Conservation (phyloP, 2,888 invertebrate species). For the Sminthurides aquaticus region DNA sequence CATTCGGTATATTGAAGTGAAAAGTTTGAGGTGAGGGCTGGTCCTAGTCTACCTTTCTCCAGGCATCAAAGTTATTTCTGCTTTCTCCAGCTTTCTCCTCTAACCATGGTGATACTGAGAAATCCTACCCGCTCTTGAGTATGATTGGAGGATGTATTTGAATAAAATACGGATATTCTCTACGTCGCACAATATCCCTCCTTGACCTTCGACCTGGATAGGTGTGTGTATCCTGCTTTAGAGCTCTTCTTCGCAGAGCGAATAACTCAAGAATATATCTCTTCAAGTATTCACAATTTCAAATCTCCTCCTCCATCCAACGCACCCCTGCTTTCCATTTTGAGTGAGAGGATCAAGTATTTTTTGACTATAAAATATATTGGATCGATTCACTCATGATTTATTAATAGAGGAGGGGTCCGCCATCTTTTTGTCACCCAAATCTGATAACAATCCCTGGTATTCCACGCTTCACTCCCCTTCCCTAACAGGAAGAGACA, state of each 20-base stretch:
- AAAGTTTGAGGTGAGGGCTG: slow-evolving; percentile 31
- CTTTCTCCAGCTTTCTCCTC: slow-evolving; percentile 5
- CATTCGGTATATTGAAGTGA: slow-evolving; percentile 28
- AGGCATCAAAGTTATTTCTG: background rate
- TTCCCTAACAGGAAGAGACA: background rate
- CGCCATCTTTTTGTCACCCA: slow-evolving; percentile 38
- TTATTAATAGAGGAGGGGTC: slow-evolving; percentile 42
- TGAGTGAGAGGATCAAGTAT: slow-evolving; percentile 12
- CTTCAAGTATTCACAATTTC: too few species aligned
- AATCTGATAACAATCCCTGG: slow-evolving; percentile 43
- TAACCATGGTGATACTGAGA: background rate
- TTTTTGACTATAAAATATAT: slow-evolving; percentile 21
- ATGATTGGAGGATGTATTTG: too few species aligned
- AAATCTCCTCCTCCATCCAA: too few species aligned
- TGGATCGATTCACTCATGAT: slow-evolving; percentile 43
- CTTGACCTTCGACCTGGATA: too few species aligned
- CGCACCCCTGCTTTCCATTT: too few species aligned
- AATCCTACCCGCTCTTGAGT: too few species aligned
- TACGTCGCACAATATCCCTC: too few species aligned
- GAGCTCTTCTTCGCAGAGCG: too few species aligned
- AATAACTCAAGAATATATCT: too few species aligned
- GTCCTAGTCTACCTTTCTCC: background rate
- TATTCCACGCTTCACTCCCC: background rate
- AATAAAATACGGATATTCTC: too few species aligned
- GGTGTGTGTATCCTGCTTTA: too few species aligned